Conservation (phyloP, 1,140 invertebrate genomes). For the Drosophila bifasciata region DNA sequence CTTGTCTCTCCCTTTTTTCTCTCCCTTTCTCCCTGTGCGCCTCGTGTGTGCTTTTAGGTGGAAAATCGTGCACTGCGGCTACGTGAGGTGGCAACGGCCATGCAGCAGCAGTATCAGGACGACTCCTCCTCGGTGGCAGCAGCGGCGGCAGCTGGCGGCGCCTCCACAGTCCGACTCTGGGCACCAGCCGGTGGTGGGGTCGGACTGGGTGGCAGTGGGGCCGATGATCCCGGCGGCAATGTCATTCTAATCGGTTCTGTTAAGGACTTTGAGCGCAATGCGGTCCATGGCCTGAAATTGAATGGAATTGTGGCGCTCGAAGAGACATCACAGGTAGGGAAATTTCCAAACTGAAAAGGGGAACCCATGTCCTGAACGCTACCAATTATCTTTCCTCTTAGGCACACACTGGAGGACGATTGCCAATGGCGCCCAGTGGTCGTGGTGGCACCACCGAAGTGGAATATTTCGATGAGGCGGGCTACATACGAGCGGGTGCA, state of each 20-base stretch:
- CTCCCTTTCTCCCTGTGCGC: neutral
- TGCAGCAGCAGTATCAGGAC: constrained; percentile 82
- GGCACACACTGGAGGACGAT: constrained; percentile 48
- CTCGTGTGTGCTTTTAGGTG: constrained; percentile 84
- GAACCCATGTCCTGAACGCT: no score
- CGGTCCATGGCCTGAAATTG: constrained; percentile 75
- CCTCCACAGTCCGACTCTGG: constrained; percentile 69
- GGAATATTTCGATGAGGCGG: constrained; percentile 94
- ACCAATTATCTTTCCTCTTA: neutral
- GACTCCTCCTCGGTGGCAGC: constrained; percentile 60
- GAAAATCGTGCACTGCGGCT: constrained; percentile 90
- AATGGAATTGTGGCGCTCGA: constrained; percentile 74
- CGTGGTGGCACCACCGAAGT: constrained; percentile 84
- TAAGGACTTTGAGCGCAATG: constrained; percentile 75
- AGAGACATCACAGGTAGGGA: constrained; percentile 62
- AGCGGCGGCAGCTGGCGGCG: neutral
- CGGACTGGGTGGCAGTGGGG: constrained; percentile 45
- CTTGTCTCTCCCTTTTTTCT: constrained; percentile 29
- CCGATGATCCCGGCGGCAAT: constrained; percentile 79
- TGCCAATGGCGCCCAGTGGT: constrained; percentile 58
- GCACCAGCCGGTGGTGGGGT: constrained; percentile 54
- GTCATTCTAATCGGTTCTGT: constrained; percentile 76
- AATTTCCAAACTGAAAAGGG: neutral
- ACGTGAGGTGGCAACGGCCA: constrained; percentile 85
- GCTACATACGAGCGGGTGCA: constrained; percentile 93